Base-by-base conservation (phyloP, 2,888 invertebrate species). In the Cantharis lateralis region DNA sequence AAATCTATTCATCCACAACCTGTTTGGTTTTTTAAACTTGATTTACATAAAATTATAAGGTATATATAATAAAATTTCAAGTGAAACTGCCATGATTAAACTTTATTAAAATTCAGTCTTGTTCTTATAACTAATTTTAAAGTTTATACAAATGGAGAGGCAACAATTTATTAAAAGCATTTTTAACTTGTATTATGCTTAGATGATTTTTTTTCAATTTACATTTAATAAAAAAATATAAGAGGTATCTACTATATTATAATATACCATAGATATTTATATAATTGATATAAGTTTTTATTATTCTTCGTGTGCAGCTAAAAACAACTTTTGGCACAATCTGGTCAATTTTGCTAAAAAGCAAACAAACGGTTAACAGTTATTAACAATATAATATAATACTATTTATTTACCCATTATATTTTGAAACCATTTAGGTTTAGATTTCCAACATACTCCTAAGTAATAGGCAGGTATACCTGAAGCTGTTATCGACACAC, bases 381-480 rank as follows among this genome's bases (percentile, higher is more conserved):
- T 1, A n/a, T 32, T 4, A 24, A 24, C 5, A 5, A 13, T n/a
- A 48, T 7, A 4, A n/a, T 4, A 48, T n/a, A 2, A 7, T 2
- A 48, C 9, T 48, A 3, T 48, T n/a, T 48, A 89, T 91, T 91
- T 88, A 95, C 95, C 88, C 84, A 94, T 92, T 13, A 90, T 80
- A 28, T 87, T 87, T 71, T 89, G 88, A 80, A 95, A 90, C 86
- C 90, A 90, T 26, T 87, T 82, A 0, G 95, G 95, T 83, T 93
- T 93, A 62, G 90, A 88, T 83, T 91, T 90, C 91, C 93, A 92
- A 71, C 89, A 90, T 62, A 96, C 92, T 62, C 96, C 93, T 1
- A 92, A 84, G 83, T 91, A 93, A 88, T 96, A 97, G 16, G 94
- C 93, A 0, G 97, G 97, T 78, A 97, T 90, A 1, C 97, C 97